Conservation (phyloP, 2,888 invertebrate species). For the Agrenia bidenticulata region DNA sequence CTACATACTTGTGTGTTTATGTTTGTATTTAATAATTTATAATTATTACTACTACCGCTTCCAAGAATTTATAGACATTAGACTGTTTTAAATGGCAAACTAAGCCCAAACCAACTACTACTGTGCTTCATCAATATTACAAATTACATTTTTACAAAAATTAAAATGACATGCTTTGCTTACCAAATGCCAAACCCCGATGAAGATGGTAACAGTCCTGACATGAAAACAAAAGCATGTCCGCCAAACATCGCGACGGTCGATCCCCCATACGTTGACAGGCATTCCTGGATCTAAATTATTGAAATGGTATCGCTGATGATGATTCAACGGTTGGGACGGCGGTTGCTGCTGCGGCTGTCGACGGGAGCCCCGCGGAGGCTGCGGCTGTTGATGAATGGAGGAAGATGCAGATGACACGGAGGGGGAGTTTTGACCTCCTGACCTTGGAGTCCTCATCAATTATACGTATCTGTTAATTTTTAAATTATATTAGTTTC, state of each 20-base stretch:
- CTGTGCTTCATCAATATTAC: background rate
- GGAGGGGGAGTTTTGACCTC: slow-evolving; percentile 24
- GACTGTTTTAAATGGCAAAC: too few relatives aligned
- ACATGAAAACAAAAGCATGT: slow-evolving; percentile 82
- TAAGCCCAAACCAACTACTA: too few relatives aligned
- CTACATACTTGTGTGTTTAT: too few relatives aligned
- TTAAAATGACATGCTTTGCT: slow-evolving; percentile 55
- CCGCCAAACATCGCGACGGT: slow-evolving; percentile 72
- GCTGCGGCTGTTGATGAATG: slow-evolving; percentile 20
- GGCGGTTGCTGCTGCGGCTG: background rate
- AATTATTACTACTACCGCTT: too few relatives aligned
- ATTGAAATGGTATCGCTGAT: slow-evolving; percentile 23
- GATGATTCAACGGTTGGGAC: background rate
- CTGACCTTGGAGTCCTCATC: slow-evolving; percentile 44
- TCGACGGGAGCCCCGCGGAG: slow-evolving; percentile 14
- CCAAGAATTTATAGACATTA: too few relatives aligned
- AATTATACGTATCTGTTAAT: slow-evolving; percentile 2
- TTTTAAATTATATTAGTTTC: too few relatives aligned
- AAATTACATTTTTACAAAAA: slow-evolving; percentile 7
- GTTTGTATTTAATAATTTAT: too few relatives aligned
- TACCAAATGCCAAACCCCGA: slow-evolving; percentile 84
- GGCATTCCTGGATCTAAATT: slow-evolving; percentile 46
- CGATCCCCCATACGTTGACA: slow-evolving; percentile 56
- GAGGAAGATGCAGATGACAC: slow-evolving; percentile 34
- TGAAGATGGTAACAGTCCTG: slow-evolving; percentile 75